Conservation (phyloP, 2,113 vertebrate species). For the Cyprinodon brontotheroides region DNA sequence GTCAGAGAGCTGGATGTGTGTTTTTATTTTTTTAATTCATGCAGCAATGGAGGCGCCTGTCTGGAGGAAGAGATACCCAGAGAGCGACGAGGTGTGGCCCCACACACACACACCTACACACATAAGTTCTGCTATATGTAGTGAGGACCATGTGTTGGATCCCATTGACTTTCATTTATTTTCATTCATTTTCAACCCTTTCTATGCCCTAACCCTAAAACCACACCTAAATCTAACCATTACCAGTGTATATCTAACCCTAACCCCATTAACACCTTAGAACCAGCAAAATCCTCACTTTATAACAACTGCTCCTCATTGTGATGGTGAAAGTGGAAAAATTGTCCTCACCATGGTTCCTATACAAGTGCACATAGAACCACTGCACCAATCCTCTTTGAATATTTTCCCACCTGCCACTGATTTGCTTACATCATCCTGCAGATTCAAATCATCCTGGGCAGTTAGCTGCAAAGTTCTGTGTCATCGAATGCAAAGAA, state of each 20-base stretch:
- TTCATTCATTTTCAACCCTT: too few relatives aligned
- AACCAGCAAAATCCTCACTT: too few relatives aligned
- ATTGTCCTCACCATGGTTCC: too few relatives aligned
- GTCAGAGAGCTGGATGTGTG: slow-evolving; percentile 11
- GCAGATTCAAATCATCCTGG: background rate
- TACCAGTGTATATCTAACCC: too few relatives aligned
- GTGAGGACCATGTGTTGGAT: too few relatives aligned
- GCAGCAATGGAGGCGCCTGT: slow-evolving; percentile 41
- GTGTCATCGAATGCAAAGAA: background rate
- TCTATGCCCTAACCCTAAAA: too few relatives aligned
- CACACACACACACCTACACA: background rate
- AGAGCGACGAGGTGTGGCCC: background rate
- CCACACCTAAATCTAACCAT: too few relatives aligned
- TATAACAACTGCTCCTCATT: too few relatives aligned
- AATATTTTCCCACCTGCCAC: background rate
- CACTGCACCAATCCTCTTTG: background rate
- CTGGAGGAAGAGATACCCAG: slow-evolving; percentile 32
- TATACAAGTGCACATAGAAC: background rate
- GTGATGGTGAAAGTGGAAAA: too few relatives aligned
- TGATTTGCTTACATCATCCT: background rate
- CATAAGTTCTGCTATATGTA: too few relatives aligned
- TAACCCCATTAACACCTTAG: too few relatives aligned
- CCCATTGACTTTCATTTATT: too few relatives aligned
- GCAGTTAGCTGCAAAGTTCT: background rate
- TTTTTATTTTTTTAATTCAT: background rate